Evolutionary conservation across 2,797 vertebrate species (phyloP), one percentile per base, ranked within the genome.

Genomic region (Poeciliopsis turneri): DNA sequence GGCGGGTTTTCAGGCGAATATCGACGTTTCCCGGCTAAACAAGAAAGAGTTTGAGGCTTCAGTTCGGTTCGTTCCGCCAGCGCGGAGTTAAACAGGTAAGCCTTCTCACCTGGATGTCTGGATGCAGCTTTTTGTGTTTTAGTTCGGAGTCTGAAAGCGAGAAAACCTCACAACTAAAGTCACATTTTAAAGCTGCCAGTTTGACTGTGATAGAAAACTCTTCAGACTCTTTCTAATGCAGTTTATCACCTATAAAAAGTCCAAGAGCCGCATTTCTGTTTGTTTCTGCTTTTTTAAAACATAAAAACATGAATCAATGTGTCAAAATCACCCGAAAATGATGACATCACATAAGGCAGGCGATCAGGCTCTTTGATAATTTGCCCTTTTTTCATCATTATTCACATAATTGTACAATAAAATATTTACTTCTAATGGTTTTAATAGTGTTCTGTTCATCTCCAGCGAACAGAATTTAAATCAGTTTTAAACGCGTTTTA

Each of bases 11-110:
- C 8, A 18, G 49, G 33, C 28, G 3, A 46, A 23, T 12, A n/a
- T 77, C 7, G 10, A 46, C 36, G 12, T 61, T 39, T 13, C 5
- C 2, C 12, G 1, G 45, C 39, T 43, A 10, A 36, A 55, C 15
- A 16, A 30, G 30, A 78, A 30, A 55, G 59, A 51, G 39, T 5
- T 68, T 23, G 47, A 20, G 15, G 57, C 55, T 33, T 49, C 18
- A 25, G 28, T 25, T 23, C 46, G 64, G 77, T 59, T 76, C 53
- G 77, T 68, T 82, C 73, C 90, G 87, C 78, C 86, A 47, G 78
- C n/a, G 78, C 70, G 87, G 86, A 82, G 87, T 2, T 41, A 75
- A 79, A 78, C 90, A 89, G 91, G 92, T 93, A 92, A 87, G 83
- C 13, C 25, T 53, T 3, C 79, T 88, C 88, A 89, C 90, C 90